Evolutionary conservation across 1,140 invertebrate species (phyloP).

Genomic region (Drosophila sucinea): DNA sequence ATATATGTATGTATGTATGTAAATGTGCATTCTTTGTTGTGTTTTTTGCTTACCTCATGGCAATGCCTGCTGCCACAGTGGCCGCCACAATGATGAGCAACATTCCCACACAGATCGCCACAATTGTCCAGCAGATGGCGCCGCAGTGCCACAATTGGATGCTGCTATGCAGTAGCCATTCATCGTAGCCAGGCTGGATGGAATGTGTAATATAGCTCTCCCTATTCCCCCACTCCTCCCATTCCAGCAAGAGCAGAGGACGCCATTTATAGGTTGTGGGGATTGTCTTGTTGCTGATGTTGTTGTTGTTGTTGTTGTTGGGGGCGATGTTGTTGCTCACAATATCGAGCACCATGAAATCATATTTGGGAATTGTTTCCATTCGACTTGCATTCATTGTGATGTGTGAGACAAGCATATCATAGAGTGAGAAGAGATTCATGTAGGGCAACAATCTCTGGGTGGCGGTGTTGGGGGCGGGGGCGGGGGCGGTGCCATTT

Average conservation of each 20-base stretch:
- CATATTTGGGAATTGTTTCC: slow-evolving; percentile 63
- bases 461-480: neutral
- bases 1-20: neutral
- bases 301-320: slow-evolving; percentile 31
- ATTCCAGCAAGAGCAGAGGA: slow-evolving; percentile 76
- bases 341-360: slow-evolving; percentile 80
- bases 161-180: slow-evolving; percentile 75
- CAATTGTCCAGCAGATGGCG: slow-evolving; percentile 79
- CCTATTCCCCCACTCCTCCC: slow-evolving; percentile 25
- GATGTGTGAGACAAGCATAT: slow-evolving; percentile 65
- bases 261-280: slow-evolving; percentile 62
- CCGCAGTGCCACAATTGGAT: slow-evolving; percentile 77
- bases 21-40: neutral
- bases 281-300: neutral
- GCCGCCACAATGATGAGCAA: slow-evolving; percentile 69
- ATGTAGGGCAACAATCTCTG: slow-evolving; percentile 60
- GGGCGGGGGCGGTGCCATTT: neutral
- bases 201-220: slow-evolving; percentile 74
- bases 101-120: slow-evolving; percentile 64
- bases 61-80: slow-evolving; percentile 72
- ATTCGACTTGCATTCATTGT: slow-evolving; percentile 16
- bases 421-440: slow-evolving; percentile 77
- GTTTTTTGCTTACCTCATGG: slow-evolving; percentile 67
- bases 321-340: slow-evolving; percentile 39
- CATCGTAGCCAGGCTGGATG: slow-evolving; percentile 74